Conservation (phyloP, 2,888 invertebrate genomes). For the Amphipoea lucens region DNA sequence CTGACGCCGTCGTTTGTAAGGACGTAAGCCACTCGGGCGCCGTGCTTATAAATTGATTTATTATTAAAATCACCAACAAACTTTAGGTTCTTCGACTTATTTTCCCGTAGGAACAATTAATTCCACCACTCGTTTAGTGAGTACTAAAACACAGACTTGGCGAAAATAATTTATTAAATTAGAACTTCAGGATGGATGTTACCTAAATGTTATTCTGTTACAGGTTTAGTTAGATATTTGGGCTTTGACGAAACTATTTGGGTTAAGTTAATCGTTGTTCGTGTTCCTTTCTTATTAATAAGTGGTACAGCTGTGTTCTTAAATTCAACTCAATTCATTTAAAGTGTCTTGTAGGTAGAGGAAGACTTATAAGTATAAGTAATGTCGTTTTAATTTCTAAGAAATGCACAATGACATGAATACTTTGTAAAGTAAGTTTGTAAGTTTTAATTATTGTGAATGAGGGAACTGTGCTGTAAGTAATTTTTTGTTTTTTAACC, state of each 20-base stretch:
- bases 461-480: no score
- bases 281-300: not conserved
- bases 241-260: not conserved
- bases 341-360: no score
- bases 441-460: no score
- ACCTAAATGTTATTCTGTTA: conserved; percentile 16
- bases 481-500: no score
- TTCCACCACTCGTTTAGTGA: conserved; percentile 41
- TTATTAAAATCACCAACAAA: conserved; percentile 70
- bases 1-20: conserved; percentile 8
- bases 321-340: not conserved
- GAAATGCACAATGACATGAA: no score
- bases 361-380: no score
- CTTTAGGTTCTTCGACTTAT: conserved; percentile 55
- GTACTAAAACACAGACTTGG: conserved; percentile 54
- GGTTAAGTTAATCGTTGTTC: not conserved
- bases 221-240: not conserved
- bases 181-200: conserved; percentile 31
- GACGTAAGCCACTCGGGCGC: conserved; percentile 45
- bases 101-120: conserved; percentile 57
- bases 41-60: conserved; percentile 73
- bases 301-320: not conserved
- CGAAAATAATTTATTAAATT: conserved; percentile 44
- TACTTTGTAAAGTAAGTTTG: no score
- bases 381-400: no score